Conservation (phyloP, 37 sponge, comb jelly and placozoan species). For the Corticium candelabrum region DNA sequence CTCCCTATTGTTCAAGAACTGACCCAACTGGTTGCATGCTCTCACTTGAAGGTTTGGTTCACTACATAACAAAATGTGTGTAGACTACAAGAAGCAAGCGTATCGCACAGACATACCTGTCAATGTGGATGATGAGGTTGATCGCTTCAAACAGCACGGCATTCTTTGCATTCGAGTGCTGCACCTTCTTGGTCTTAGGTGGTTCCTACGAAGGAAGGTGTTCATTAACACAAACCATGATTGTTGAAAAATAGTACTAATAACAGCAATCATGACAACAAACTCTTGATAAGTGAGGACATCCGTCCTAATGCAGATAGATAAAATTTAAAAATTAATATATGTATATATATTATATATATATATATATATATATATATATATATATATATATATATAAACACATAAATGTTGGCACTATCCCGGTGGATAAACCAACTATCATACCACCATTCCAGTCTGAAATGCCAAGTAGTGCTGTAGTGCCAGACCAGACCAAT, state of each 20-base stretch:
- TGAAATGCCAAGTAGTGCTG: too few species aligned
- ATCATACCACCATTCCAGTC: too few species aligned
- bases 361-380: too few species aligned
- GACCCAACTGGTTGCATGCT: slow-evolving; percentile 77
- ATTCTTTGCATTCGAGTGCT: slow-evolving; percentile 90
- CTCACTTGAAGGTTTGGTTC: slow-evolving; percentile 76
- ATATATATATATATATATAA: too few species aligned
- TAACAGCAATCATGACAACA: too few species aligned
- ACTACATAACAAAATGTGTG: slow-evolving; percentile 21
- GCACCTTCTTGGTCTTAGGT: slow-evolving; percentile 83
- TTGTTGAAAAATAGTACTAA: too few species aligned
- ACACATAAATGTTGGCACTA: too few species aligned
- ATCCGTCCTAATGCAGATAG: slow-evolving; percentile 1
- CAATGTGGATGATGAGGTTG: slow-evolving; percentile 85
- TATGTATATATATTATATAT: too few species aligned
- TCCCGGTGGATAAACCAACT: too few species aligned
- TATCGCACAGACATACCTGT: slow-evolving; percentile 37
- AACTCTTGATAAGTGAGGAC: too few species aligned
- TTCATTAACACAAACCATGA: not conserved
- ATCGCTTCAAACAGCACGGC: slow-evolving; percentile 92
- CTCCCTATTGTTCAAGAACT: slow-evolving; percentile 72
- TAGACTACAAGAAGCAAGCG: not conserved
- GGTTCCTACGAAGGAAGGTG: slow-evolving; percentile 49
- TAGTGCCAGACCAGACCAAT: too few species aligned
- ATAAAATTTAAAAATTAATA: not conserved